Percentiles rank a stretch among this genome's conserved stretches.
phyloP scores from a whole-genome alignment of 2,797 vertebrate genomes.

The Phoebastria nigripes region DNA sequence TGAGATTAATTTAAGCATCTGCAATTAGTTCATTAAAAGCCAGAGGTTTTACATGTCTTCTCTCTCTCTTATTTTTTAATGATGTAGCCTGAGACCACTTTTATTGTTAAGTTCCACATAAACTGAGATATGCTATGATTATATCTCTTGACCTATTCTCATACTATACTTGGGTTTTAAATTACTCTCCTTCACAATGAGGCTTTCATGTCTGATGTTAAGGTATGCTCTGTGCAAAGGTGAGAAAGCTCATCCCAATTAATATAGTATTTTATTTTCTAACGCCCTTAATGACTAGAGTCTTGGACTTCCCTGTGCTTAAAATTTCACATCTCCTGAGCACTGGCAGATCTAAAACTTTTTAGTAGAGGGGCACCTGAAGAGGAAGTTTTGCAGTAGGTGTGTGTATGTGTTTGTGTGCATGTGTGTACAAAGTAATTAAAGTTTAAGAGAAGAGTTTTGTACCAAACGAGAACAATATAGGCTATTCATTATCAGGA shows the following conservation, averaged over 20 bases:
- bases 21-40: not conserved
- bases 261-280: not conserved
- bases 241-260: not conserved
- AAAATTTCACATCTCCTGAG: not conserved
- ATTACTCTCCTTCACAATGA: not conserved
- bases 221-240: not conserved
- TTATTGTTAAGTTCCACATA: not conserved
- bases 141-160: not conserved
- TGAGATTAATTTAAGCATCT: not conserved
- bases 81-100: not conserved
- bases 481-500: not conserved
- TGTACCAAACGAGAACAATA: not conserved
- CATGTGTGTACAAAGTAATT: not conserved
- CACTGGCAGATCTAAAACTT: not conserved
- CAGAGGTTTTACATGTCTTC: not conserved
- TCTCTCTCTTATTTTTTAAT: not conserved
- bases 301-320: not conserved
- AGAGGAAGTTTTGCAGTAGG: not conserved
- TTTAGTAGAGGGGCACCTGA: not conserved
- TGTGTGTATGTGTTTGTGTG: rapidly evolving
- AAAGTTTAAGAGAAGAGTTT: not conserved
- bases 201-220: not conserved
- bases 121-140: not conserved
- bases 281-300: not conserved
- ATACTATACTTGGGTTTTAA: not conserved